These are phyloP conservation scores for Gymnorhina tibicen DNA, from an alignment of 2,113 vertebrate species.

Conservation along the genomic window DNA sequence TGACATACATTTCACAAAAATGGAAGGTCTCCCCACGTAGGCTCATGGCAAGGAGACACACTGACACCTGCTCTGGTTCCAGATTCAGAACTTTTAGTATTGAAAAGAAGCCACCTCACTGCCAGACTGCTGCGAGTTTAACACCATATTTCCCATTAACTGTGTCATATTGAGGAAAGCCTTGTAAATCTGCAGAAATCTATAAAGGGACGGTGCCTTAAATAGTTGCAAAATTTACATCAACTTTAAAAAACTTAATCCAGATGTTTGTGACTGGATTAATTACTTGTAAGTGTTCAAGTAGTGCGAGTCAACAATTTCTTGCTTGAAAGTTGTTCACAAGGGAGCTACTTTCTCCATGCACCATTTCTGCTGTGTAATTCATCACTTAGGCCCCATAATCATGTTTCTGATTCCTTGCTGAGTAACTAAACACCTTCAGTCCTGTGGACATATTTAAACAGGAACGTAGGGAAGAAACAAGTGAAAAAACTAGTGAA, in stretches of 20 bases:
- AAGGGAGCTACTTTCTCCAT: conserved; percentile 27
- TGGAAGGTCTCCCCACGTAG: neutral
- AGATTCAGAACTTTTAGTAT: neutral
- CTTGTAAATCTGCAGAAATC: conserved; percentile 2
- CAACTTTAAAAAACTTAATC: conserved; percentile 28
- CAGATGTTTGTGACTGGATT: conserved; percentile 50
- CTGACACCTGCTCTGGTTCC: neutral
- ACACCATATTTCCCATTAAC: neutral
- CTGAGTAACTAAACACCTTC: neutral
- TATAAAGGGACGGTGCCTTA: neutral
- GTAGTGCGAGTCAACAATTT: neutral
- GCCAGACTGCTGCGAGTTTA: neutral
- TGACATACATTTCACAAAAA: neutral
- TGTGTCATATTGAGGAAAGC: neutral
- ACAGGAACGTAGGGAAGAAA: neutral
- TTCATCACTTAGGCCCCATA: conserved; percentile 10
- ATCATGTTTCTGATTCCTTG: conserved; percentile 30
- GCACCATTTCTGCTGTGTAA: conserved; percentile 27
- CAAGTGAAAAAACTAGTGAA: neutral
- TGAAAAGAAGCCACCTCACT: neutral
- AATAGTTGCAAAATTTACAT: conserved; percentile 44
- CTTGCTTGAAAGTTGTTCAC: conserved; percentile 21
- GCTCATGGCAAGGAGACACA: neutral
- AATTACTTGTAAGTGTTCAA: conserved; percentile 24
- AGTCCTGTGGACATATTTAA: neutral